phyloP scores from a whole-genome alignment of 2,797 vertebrate species.

The Lagothrix lagotricha region DNA sequence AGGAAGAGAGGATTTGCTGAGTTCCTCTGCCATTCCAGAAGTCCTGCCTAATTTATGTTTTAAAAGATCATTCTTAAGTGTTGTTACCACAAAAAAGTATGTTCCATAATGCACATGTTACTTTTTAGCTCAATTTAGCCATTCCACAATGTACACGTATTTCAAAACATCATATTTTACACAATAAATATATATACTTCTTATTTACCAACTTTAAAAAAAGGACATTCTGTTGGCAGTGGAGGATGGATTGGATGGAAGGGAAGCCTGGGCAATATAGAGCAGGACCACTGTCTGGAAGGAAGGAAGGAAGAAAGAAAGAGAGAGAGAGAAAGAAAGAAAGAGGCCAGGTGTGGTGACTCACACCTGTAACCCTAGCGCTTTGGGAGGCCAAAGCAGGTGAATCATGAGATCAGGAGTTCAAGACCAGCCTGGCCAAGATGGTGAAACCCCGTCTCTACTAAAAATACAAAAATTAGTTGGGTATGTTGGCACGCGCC shows the following conservation, averaged over 20 bases:
- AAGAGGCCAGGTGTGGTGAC: too few relatives aligned
- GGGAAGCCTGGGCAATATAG: background rate
- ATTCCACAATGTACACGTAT: background rate
- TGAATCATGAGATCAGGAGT: too few relatives aligned
- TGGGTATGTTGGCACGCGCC: too few relatives aligned
- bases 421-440: too few relatives aligned
- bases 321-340: too few relatives aligned
- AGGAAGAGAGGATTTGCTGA: slow-evolving; percentile 43
- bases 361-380: too few relatives aligned
- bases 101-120: background rate
- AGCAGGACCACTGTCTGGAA: background rate
- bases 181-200: background rate
- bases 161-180: slow-evolving; percentile 15
- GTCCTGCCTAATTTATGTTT: slow-evolving; percentile 45
- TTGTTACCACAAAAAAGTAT: slow-evolving; percentile 35
- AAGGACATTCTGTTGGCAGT: background rate
- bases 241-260: background rate
- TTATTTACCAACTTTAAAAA: background rate
- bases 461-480: too few relatives aligned
- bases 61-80: slow-evolving; percentile 18
- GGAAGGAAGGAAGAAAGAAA: too few relatives aligned
- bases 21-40: slow-evolving; percentile 8
- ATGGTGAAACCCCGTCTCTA: too few relatives aligned
- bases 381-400: too few relatives aligned
- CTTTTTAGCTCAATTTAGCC: background rate